Conservation (phyloP, 1,140 invertebrate species). For the Gryllus bimaculatus region DNA sequence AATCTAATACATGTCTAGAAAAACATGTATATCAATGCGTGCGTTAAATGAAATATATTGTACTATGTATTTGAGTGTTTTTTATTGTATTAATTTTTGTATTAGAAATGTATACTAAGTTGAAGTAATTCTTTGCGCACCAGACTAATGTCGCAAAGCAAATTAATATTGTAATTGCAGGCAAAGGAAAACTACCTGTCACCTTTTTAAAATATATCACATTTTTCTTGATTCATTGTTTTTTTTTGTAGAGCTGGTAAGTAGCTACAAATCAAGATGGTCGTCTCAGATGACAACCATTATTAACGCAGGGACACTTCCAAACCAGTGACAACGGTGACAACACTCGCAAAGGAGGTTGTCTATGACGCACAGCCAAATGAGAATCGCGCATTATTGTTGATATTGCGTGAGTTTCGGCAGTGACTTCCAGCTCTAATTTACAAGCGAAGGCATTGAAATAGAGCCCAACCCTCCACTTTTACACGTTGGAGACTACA, state of each 20-base stretch:
- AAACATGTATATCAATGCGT: too few species aligned
- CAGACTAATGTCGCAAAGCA: too few species aligned
- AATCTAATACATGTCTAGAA: too few species aligned
- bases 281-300: conserved; percentile 60
- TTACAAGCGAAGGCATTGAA: conserved; percentile 84
- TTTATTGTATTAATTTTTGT: too few species aligned
- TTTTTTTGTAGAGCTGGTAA: conserved; percentile 74
- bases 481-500: conserved; percentile 94
- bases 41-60: too few species aligned
- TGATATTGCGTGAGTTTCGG: conserved; percentile 96
- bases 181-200: not conserved
- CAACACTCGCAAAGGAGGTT: conserved; percentile 50
- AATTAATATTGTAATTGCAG: too few species aligned
- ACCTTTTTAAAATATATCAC: not conserved
- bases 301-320: conserved; percentile 42
- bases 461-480: conserved; percentile 86
- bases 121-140: too few species aligned
- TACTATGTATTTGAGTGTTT: too few species aligned
- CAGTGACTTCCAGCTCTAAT: conserved; percentile 91
- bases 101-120: too few species aligned
- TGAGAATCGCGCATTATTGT: conserved; percentile 67
- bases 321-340: conserved; percentile 33
- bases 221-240: not conserved
- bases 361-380: conserved; percentile 24
- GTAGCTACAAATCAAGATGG: conserved; percentile 85